Conservation (phyloP, 2,797 vertebrate genomes). For the Pteropus rufus region DNA sequence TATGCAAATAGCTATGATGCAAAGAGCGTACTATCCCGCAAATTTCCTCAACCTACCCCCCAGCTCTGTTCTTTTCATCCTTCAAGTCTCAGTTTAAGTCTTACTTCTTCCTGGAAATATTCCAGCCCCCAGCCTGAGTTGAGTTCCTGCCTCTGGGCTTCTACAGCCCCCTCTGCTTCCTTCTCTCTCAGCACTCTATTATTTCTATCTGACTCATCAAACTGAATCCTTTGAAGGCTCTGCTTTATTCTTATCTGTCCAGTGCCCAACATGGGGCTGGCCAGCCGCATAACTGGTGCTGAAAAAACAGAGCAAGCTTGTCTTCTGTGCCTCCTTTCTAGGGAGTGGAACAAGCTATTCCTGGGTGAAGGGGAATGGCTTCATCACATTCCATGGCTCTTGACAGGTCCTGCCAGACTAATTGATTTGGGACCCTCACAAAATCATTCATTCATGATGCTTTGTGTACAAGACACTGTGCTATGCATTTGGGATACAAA, state of each 20-base stretch:
- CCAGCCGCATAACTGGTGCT: background rate
- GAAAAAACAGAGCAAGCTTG: background rate
- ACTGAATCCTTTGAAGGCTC: background rate
- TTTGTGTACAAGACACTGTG: background rate
- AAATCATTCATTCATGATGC: background rate
- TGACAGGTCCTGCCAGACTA: background rate
- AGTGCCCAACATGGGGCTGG: background rate
- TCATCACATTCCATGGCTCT: background rate
- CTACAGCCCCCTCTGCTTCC: background rate
- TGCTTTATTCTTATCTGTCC: background rate
- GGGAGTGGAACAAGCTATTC: background rate
- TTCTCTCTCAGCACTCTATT: background rate
- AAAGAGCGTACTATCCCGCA: conserved; percentile 2
- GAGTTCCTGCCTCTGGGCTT: background rate
- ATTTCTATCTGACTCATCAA: background rate
- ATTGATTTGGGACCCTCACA: background rate
- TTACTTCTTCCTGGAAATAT: background rate
- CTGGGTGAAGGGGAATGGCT: background rate
- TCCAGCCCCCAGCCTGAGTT: background rate
- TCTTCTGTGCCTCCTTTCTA: background rate
- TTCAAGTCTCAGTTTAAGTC: background rate
- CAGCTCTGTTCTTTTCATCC: background rate
- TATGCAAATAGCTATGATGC: background rate
- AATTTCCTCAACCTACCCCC: background rate
- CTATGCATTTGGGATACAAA: background rate